Evolutionary conservation across 2,888 invertebrate genomes (phyloP), one percentile per base, ranked within the genome.

Genomic region (Drosophila prostipennis): DNA sequence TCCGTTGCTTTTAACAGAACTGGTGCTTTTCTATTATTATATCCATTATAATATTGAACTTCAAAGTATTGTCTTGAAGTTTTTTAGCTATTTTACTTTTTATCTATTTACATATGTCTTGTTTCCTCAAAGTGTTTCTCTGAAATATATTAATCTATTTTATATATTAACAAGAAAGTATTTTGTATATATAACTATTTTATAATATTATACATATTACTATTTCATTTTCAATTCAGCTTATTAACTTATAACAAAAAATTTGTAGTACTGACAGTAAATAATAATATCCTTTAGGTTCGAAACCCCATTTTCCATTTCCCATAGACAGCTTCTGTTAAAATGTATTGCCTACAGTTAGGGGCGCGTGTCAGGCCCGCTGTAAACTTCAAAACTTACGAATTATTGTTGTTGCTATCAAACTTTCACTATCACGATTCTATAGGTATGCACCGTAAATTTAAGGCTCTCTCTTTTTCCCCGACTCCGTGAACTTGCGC

Each of bases 351-450:
- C 68, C 49, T 53, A 64, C 75, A 43, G 37, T 51, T 32, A 49
- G 19, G 56, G 58, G 54, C 43, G 36, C 32, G 16, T 16, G 52
- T 51, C 49, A 80, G 49, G 6, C 3, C 7, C 3, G 7, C 77
- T 87, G 79, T 88, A 74, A 84, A 84, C 87, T 84, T 88, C 84
- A 88, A 87, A 84, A 56, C 63, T 68, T 51, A 60, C 48, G 57
- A 52, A 11, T 49, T 23, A 61, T 61, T 72, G 72, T 70, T 67
- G 70, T 59, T 67, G 37, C 26, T 49, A 37, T 39, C 51, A 60
- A 74, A 83, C 82, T 83, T 83, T 83, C 82, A 88, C 82, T 83
- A 80, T 82, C 80, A 69, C 49, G 63, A 68, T 65, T 64, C 70
- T 67, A 59, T 64, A 75, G 56, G 52, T 53, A 56, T 46, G 43